Base-by-base conservation (phyloP, 2,888 invertebrate species). In the Temnothorax unifasciatus region DNA sequence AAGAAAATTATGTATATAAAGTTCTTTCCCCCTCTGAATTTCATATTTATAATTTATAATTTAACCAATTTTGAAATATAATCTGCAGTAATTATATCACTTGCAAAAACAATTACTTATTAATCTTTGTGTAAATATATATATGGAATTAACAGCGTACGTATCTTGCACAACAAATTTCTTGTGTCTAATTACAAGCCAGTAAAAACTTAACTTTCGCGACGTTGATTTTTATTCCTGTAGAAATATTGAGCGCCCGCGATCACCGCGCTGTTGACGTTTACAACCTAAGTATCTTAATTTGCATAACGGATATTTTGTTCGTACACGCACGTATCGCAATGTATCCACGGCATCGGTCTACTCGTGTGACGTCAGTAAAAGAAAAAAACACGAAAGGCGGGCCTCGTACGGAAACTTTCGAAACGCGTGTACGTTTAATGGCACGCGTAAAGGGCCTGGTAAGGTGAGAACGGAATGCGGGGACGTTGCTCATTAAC, bases 401-500 rank as follows among this genome's bases (percentile, higher is more conserved):
- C 64, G 63, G 29, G 38, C 21, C 47, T 75, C 18, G 29, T 63
- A 68, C 57, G 73, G 64, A 86, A 87, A 85, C 52, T 83, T 90
- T 86, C 85, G 85, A 86, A 84, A 76, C 69, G 71, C 86, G 69
- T 85, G 82, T 85, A 85, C 57, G 47, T 85, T 86, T 87, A 85
- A 85, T 87, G 90, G 89, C 90, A 91, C 90, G 92, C 90, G 89
- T 88, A 87, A 86, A 88, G 85, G 86, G 85, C 73, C 76, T 83
- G 84, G 74, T 85, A 88, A 90, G 89, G 91, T 89, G 92, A 92
- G 92, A 91, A 93, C 83, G 92, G 91, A 92, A 93, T 92, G 92
- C 90, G 85, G 89, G 85, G 90, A 91, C 89, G 88, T 89, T 91
- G 90, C 92, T 93, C 92, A 93, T 93, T 93, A 93, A 91, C 90